Evolutionary conservation across 2,888 invertebrate species (phyloP).

Genomic region (Sylvicola fuscatus): DNA sequence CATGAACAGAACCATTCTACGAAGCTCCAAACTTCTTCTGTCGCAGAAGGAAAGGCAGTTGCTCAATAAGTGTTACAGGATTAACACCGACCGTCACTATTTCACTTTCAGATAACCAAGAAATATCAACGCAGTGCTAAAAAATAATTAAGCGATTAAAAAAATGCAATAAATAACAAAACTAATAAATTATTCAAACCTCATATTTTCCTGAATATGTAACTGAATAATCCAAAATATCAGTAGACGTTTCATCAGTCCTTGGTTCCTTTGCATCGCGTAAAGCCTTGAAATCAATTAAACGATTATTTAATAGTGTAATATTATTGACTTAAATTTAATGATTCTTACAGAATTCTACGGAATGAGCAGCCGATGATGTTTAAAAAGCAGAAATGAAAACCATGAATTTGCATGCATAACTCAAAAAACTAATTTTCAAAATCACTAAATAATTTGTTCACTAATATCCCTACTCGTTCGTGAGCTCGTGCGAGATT

Average conservation of each 20-base stretch:
- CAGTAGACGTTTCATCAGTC: constrained; percentile 13
- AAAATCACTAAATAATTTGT: too few species aligned
- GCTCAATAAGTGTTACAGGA: constrained; percentile 43
- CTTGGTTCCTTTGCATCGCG: constrained; percentile 14
- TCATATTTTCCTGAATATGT: too few species aligned
- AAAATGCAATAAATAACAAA: constrained; percentile 1
- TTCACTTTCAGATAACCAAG: constrained; percentile 44
- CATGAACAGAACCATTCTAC: constrained; percentile 8
- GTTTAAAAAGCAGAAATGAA: too few species aligned
- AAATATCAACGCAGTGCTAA: constrained; percentile 44
- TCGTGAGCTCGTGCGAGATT: too few species aligned
- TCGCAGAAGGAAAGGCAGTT: constrained; percentile 47
- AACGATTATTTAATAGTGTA: constrained; percentile 32
- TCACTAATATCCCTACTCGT: too few species aligned
- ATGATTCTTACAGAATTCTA: too few species aligned
- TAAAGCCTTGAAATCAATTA: constrained; percentile 2
- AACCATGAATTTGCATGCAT: background rate
- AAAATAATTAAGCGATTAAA: too few species aligned
- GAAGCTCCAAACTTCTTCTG: constrained; percentile 41
- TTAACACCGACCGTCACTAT: constrained; percentile 57
- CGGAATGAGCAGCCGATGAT: too few species aligned
- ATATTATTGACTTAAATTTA: too few species aligned
- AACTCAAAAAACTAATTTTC: too few species aligned
- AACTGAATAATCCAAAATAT: too few species aligned
- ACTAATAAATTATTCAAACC: background rate